Percentiles rank a stretch among this genome's conserved stretches.
phyloP scores from a whole-genome alignment of 2,113 vertebrate species.

The Recurvirostra avosetta region DNA sequence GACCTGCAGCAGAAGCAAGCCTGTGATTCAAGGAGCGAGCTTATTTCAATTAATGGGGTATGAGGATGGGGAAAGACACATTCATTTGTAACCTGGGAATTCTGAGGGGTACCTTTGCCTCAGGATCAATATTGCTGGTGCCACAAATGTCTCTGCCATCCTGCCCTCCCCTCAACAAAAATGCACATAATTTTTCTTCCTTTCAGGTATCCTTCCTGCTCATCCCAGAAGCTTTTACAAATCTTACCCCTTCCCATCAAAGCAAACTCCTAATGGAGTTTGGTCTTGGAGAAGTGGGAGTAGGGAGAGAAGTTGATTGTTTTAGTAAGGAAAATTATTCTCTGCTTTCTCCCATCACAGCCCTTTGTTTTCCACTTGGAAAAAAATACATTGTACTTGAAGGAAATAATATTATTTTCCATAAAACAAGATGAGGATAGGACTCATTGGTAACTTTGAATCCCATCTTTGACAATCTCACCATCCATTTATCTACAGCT shows the following conservation, averaged over 20 bases:
- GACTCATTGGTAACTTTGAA: background rate
- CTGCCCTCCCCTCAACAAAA: background rate
- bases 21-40: conserved; percentile 9
- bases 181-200: conserved; percentile 19
- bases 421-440: background rate
- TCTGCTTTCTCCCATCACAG: background rate
- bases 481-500: conserved; percentile 39
- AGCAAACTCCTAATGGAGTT: background rate
- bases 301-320: background rate
- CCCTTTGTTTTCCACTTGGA: background rate
- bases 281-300: background rate
- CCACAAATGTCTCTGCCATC: background rate
- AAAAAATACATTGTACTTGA: background rate
- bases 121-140: conserved; percentile 25
- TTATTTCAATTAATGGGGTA: conserved; percentile 40
- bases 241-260: background rate
- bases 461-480: background rate
- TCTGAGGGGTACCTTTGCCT: conserved; percentile 1
- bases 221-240: background rate
- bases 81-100: conserved; percentile 48
- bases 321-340: background rate
- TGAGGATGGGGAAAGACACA: background rate
- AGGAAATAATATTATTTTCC: background rate
- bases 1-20: background rate
- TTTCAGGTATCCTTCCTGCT: background rate